A percentile compares a stretch with the other conserved stretches of the same genome.
phyloP scores from a whole-genome alignment of 2,797 vertebrate genomes.

The Sebastiscus albofasciatus region DNA sequence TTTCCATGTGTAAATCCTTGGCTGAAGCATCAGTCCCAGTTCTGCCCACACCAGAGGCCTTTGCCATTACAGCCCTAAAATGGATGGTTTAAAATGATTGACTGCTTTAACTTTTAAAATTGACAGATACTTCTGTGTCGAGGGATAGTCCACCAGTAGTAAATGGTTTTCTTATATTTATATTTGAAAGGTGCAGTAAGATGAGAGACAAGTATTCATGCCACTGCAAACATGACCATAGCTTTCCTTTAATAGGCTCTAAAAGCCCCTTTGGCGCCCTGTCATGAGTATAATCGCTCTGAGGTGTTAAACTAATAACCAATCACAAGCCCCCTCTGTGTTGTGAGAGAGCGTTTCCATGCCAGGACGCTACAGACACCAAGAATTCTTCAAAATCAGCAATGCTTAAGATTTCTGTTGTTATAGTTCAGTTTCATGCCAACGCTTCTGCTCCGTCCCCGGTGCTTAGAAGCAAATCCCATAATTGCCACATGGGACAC shows the following conservation, averaged over 20 bases:
- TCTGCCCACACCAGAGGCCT: constrained; percentile 5
- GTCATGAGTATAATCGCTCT: constrained; percentile 2
- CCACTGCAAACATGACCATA: constrained; percentile 15
- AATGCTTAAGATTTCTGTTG: constrained; percentile 13
- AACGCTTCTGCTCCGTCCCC: constrained; percentile 10
- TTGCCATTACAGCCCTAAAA: constrained; percentile 14
- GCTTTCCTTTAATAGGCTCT: constrained; percentile 17
- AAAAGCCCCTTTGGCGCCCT: constrained; percentile 11
- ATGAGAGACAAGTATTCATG: background rate
- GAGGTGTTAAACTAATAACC: constrained; percentile 44
- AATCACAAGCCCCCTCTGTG: constrained; percentile 8
- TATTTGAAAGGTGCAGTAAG: background rate
- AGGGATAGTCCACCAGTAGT: background rate
- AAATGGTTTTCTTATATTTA: constrained; percentile 6
- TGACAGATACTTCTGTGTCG: constrained; percentile 11
- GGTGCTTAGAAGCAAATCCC: constrained; percentile 24
- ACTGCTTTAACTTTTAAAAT: constrained; percentile 21
- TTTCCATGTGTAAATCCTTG: constrained; percentile 44
- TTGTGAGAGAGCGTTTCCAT: background rate
- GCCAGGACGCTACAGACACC: background rate
- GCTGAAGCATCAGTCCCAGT: constrained; percentile 11
- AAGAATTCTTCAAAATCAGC: constrained; percentile 18
- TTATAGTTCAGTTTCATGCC: constrained; percentile 21
- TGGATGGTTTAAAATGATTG: constrained; percentile 20
- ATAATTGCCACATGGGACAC: constrained; percentile 24